phyloP scores from a whole-genome alignment of 2,888 invertebrate species.

The Cerceris rybyensis region DNA sequence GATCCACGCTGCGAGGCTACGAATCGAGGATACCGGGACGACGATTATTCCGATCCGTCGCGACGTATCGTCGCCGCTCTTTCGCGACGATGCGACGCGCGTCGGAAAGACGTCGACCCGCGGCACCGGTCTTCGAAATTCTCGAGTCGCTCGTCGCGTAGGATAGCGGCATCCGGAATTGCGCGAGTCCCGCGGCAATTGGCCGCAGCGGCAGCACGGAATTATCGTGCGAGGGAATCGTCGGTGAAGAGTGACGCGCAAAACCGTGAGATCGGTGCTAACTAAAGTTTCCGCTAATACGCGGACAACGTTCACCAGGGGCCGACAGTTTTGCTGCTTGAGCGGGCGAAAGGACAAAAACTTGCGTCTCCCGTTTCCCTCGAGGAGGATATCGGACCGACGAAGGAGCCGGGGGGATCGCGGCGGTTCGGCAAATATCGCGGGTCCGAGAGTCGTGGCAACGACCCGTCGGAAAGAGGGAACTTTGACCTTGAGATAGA shows the following conservation, averaged over 20 bases:
- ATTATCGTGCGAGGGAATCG: too few relatives aligned
- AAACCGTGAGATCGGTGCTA: neutral
- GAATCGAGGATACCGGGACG: conserved; percentile 2
- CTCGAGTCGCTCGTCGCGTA: neutral
- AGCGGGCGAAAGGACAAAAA: too few relatives aligned
- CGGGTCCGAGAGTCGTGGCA: neutral
- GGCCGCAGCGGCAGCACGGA: too few relatives aligned
- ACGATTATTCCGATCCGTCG: conserved; percentile 11
- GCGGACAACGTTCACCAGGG: too few relatives aligned
- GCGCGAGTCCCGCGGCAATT: too few relatives aligned
- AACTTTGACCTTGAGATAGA: neutral
- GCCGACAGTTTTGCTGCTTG: too few relatives aligned
- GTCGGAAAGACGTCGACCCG: neutral
- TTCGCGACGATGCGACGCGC: conserved; percentile 3
- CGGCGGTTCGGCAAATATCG: too few relatives aligned
- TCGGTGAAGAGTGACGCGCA: neutral
- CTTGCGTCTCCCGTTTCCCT: too few relatives aligned
- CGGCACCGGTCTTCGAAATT: neutral
- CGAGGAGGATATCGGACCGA: too few relatives aligned
- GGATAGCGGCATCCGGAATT: too few relatives aligned
- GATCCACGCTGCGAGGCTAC: conserved; percentile 38
- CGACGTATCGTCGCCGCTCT: neutral
- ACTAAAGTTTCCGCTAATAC: too few relatives aligned
- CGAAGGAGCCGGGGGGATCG: too few relatives aligned
- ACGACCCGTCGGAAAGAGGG: neutral